A percentile compares a stretch with the other conserved stretches of the same genome.
phyloP scores from a whole-genome alignment of 2,888 invertebrate species.

The Papilio gigon region DNA sequence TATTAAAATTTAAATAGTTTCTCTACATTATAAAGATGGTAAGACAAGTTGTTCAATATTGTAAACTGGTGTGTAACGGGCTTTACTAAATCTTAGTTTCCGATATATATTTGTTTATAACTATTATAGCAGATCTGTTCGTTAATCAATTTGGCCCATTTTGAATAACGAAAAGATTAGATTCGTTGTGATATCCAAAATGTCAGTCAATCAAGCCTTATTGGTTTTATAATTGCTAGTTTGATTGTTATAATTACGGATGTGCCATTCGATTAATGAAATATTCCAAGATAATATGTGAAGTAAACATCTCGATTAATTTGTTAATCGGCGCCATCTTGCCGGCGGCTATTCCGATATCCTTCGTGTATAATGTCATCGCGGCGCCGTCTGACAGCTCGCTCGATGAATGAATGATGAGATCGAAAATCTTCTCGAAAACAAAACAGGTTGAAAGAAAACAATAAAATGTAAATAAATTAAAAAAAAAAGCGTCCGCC shows the following conservation, averaged over 20 bases:
- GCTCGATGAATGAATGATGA: slow-evolving; percentile 26
- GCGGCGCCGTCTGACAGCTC: slow-evolving; percentile 28
- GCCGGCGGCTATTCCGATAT: slow-evolving; percentile 30
- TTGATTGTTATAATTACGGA: background rate
- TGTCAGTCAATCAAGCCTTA: too few relatives aligned
- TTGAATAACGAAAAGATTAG: too few relatives aligned
- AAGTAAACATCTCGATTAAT: slow-evolving; percentile 27
- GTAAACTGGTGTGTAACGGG: too few relatives aligned
- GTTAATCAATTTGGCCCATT: too few relatives aligned
- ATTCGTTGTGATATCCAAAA: too few relatives aligned
- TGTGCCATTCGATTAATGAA: background rate
- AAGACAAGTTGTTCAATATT: too few relatives aligned
- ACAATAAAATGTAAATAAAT: slow-evolving; percentile 7
- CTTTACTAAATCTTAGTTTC: too few relatives aligned
- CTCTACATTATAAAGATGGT: too few relatives aligned
- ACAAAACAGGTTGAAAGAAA: slow-evolving; percentile 24
- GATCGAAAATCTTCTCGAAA: background rate
- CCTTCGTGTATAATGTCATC: slow-evolving; percentile 28
- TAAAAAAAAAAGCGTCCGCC: background rate
- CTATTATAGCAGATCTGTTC: too few relatives aligned
- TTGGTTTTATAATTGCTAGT: background rate
- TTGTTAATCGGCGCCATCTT: slow-evolving; percentile 34
- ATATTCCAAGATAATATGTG: slow-evolving; percentile 14
- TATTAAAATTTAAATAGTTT: too few relatives aligned
- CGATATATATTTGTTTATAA: too few relatives aligned